Evolutionary conservation across 1,140 invertebrate species (phyloP), one percentile per base, ranked within the genome.

Genomic region (Mesaphorura yosii): DNA sequence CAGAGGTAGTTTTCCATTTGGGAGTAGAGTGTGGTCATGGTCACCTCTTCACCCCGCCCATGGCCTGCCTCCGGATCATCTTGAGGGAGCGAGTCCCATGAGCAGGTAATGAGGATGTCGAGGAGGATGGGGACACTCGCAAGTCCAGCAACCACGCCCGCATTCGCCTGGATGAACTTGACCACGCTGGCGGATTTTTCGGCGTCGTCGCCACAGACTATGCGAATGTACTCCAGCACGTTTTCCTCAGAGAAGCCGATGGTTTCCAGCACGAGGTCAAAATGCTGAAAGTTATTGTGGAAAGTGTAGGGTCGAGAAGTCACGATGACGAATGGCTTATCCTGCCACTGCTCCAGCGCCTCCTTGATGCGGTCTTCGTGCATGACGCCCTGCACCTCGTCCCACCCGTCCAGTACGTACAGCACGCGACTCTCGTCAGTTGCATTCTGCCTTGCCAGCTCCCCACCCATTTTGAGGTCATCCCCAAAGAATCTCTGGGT

Each of bases 71-170:
- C n/a, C n/a, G n/a, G n/a, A n/a, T n/a, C n/a, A n/a, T n/a, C n/a
- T n/a, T n/a, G n/a, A n/a, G n/a, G n/a, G n/a, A n/a, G n/a, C n/a
- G n/a, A n/a, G n/a, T n/a, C n/a, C n/a, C n/a, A n/a, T n/a, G n/a
- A n/a, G n/a, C n/a, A n/a, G n/a, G n/a, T n/a, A n/a, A n/a, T n/a
- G 19, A 45, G 26, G 19, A 45, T 45, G 12, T 45, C 42, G 25
- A 45, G 14, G 17, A 45, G 29, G 29, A 45, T 45, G 20, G 42
- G 42, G 7, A 45, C 29, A 22, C 4, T 45, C 5, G 23, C 42
- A 20, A 45, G 26, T 26, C 42, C 42, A 3, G 42, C 3, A 10
- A 45, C 29, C 26, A 27, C 29, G 5, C 42, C 23, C 1, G 42
- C 17, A 27, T 25, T 28, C 20, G 19, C 19, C 2, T 45, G 17